Percentiles rank a stretch among this genome's conserved stretches.
Conservation (phyloP, 2,888 invertebrate genomes). For the Trissonchulus sp. region DNA sequence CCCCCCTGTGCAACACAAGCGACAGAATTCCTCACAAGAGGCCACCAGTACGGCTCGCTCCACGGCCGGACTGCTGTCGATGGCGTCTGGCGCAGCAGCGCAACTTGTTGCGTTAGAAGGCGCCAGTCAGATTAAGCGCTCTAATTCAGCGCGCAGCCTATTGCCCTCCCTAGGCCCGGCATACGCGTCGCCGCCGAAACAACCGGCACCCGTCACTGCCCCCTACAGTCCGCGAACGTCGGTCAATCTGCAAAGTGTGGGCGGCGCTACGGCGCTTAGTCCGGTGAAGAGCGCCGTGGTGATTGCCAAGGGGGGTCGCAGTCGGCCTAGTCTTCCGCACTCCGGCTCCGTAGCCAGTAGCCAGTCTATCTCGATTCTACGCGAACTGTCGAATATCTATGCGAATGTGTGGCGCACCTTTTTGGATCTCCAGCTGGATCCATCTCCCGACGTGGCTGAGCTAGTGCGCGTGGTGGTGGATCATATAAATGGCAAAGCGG, state of each 20-base stretch:
- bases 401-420: slow-evolving; percentile 81
- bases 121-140: background rate
- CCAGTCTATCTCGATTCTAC: background rate
- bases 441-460: slow-evolving; percentile 71
- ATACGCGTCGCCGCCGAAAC: background rate
- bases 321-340: too few relatives aligned
- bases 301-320: background rate
- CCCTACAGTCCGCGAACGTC: background rate
- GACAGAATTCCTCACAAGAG: background rate
- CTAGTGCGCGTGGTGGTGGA: slow-evolving; percentile 72
- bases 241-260: background rate
- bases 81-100: background rate
- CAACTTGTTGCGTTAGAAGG: too few relatives aligned
- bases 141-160: background rate
- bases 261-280: background rate
- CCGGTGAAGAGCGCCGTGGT: background rate
- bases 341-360: background rate
- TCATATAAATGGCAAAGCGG: slow-evolving; percentile 60
- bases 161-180: background rate
- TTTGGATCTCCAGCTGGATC: slow-evolving; percentile 72
- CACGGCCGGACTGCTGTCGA: background rate
- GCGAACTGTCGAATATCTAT: slow-evolving; percentile 60
- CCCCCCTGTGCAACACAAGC: background rate
- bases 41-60: background rate
- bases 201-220: background rate